phyloP scores from a whole-genome alignment of 2,797 vertebrate genomes.

The Phrynocephalus forsythii region DNA sequence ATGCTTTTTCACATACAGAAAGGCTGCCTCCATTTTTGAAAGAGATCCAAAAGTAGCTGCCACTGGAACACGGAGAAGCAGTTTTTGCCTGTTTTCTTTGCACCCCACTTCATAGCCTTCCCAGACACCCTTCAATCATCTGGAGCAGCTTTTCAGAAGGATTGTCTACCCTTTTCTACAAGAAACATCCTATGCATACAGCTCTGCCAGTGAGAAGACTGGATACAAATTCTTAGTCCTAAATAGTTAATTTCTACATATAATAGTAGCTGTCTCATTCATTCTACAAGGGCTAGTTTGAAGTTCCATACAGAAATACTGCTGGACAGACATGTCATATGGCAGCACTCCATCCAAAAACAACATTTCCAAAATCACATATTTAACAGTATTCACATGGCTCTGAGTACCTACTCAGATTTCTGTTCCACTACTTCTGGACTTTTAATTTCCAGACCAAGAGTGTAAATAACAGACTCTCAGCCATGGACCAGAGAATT shows the following conservation, averaged over 20 bases:
- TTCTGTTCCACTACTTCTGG: conserved; percentile 2
- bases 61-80: neutral
- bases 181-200: neutral
- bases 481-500: neutral
- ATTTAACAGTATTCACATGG: neutral
- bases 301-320: neutral
- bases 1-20: neutral
- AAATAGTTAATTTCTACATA: neutral
- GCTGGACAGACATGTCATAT: neutral
- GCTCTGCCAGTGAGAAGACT: neutral
- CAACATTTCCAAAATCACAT: conserved; percentile 1
- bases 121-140: neutral
- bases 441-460: conserved; percentile 12
- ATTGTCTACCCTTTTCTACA: neutral
- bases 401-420: neutral
- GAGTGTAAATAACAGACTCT: neutral
- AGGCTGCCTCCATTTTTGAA: neutral
- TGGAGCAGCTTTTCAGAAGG: neutral
- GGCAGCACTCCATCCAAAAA: neutral
- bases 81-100: neutral
- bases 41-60: neutral
- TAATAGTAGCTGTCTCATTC: neutral
- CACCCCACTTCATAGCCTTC: too few species aligned
- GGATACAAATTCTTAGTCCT: neutral
- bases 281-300: neutral